Conservation (phyloP, 2,888 invertebrate species). For the Cenopis cana region DNA sequence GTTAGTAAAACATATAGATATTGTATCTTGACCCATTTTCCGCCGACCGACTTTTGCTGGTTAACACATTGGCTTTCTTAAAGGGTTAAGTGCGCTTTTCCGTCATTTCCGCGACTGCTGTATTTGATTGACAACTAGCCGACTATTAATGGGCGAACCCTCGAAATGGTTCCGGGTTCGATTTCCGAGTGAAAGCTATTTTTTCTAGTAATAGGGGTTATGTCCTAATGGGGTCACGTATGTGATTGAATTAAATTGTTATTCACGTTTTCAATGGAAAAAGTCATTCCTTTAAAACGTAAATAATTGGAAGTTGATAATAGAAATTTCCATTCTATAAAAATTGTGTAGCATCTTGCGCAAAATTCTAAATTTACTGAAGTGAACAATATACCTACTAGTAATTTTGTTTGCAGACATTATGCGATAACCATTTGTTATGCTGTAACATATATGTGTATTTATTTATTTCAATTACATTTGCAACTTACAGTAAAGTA, state of each 20-base stretch:
- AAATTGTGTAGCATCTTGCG: too few relatives aligned
- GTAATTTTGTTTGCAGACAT: too few relatives aligned
- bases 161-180: constrained; percentile 40
- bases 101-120: constrained; percentile 32
- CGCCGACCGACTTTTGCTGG: background rate
- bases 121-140: constrained; percentile 40
- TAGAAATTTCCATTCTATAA: too few relatives aligned
- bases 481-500: too few relatives aligned
- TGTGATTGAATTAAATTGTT: constrained; percentile 13
- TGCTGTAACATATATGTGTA: too few relatives aligned
- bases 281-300: background rate
- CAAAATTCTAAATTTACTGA: too few relatives aligned
- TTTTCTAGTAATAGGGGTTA: constrained; percentile 31
- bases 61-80: constrained; percentile 12
- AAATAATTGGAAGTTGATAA: background rate
- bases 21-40: constrained; percentile 12
- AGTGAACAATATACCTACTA: too few relatives aligned
- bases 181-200: constrained; percentile 36
- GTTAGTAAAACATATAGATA: too few relatives aligned
- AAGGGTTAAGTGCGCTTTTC: constrained; percentile 34
- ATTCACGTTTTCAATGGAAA: background rate
- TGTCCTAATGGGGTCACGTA: constrained; percentile 24
- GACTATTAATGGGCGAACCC: constrained; percentile 30
- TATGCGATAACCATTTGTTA: too few relatives aligned
- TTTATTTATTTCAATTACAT: too few relatives aligned